These are phyloP conservation scores for Clarias platycephalus DNA, from an alignment of 2,797 vertebrate genomes.

Conservation along the genomic window DNA sequence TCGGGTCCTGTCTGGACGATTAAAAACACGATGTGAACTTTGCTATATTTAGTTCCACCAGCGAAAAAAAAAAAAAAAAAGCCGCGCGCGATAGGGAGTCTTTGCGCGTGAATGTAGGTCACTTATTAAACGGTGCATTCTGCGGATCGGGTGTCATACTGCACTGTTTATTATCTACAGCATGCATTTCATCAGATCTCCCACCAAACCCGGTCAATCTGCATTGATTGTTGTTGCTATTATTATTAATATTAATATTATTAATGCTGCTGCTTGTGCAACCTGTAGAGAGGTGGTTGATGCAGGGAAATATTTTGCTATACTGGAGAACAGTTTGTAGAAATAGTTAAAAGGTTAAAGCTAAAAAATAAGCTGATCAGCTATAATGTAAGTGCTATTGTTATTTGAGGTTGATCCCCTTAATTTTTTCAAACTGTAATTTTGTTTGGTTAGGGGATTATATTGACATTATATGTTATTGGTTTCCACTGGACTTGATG, in stretches of 20 bases:
- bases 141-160: neutral
- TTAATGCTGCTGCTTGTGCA: slow-evolving; percentile 28
- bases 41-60: slow-evolving; percentile 44
- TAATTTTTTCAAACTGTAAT: too few species aligned
- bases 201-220: neutral
- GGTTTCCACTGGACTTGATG: too few species aligned
- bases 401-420: too few species aligned
- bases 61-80: too few species aligned
- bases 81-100: slow-evolving; percentile 34
- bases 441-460: too few species aligned
- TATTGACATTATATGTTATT: too few species aligned
- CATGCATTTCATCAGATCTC: neutral
- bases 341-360: too few species aligned
- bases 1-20: slow-evolving; percentile 12
- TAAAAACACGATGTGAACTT: slow-evolving; percentile 31
- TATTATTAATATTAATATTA: too few species aligned
- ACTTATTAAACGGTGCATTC: slow-evolving; percentile 15
- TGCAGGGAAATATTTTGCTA: neutral
- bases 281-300: slow-evolving; percentile 51
- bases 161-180: neutral
- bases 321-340: neutral
- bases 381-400: too few species aligned
- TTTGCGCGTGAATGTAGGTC: slow-evolving; percentile 36
- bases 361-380: too few species aligned
- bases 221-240: too few species aligned